Evolutionary conservation across 2,113 vertebrate species (phyloP), one percentile per base, ranked within the genome.

Genomic region (Chaetodon trifascialis): DNA sequence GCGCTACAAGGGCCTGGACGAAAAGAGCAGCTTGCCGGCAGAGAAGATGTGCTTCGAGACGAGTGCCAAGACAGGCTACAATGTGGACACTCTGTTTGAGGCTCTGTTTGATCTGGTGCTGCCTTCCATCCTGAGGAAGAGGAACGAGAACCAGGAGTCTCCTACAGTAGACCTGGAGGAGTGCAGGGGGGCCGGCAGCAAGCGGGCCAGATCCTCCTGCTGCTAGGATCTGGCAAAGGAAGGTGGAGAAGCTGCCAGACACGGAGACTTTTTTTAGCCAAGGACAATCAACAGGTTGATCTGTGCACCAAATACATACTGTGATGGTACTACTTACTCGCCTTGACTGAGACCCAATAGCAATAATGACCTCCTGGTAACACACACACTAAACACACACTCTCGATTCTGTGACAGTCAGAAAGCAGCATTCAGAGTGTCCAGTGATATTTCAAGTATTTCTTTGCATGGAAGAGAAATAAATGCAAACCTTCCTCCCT

Each of bases 41-140:
- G 97, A 99, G 83, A 96, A 93, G 74, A 96, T 99, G 97, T 99
- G 98, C 92, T 99, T 99, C 7, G 97, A 99, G 95, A 99, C 98
- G 3, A 99, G 98, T 0, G 98, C 98, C 25, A 99, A 99, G 90
- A 98, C 97, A 0, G 98, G 97, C 1, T 95, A 97, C 89, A 97
- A 97, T 0, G 98, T 99, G 89, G 98, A 99, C 77, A 34, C 86
- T 40, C 93, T 99, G 86, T 99, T 99, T 10, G 98, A 99, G 89
- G 96, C 96, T 0, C 73, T 99, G 68, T 99, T 99, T 7, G 97
- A 99, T 47, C 94, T 99, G 95, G 95, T 99, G 49, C 94, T 97
- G 77, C 97, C 98, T 0, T 87, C 96, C 52, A 97, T 99, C 19
- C 77, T 96, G 11, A 96, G 92, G 86, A 97, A 97, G 87, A 95